A percentile compares a stretch with the other conserved stretches of the same genome.
phyloP scores from a whole-genome alignment of 2,888 invertebrate genomes.

The Mantis religiosa region DNA sequence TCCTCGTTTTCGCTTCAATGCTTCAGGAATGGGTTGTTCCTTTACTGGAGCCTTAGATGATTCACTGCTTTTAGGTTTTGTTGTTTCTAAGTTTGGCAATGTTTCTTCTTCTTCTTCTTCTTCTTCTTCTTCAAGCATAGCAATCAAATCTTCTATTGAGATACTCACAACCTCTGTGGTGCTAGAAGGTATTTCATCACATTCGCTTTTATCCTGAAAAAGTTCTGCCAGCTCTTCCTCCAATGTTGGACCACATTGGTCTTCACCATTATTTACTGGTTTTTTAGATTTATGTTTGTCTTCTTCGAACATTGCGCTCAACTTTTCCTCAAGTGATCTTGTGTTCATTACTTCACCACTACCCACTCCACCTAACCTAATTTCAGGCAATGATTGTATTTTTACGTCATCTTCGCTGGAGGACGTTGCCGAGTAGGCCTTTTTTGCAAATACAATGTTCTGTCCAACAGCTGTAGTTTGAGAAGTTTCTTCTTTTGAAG shows the following conservation, averaged over 20 bases:
- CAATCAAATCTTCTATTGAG: background rate
- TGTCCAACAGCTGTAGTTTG: background rate
- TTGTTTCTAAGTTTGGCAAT: background rate
- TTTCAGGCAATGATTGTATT: background rate
- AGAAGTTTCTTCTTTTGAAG: background rate
- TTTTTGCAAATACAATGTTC: background rate
- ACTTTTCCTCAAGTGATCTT: background rate
- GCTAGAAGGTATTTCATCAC: background rate
- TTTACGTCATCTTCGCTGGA: background rate
- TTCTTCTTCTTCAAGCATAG: background rate
- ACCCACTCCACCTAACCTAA: background rate
- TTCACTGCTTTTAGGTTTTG: background rate
- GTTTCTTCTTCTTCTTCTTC: background rate
- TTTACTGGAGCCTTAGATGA: background rate
- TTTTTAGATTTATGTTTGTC: background rate
- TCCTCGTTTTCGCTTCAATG: background rate
- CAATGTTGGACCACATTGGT: background rate
- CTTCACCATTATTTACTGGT: background rate
- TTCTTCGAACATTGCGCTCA: background rate
- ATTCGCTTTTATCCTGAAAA: background rate
- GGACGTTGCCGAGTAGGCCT: background rate
- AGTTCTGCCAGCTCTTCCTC: background rate
- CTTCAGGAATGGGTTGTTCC: no score
- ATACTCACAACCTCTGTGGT: background rate
- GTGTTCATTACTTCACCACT: background rate